A percentile compares a stretch with the other conserved stretches of the same genome.
Conservation (phyloP, 1,140 invertebrate species). For the Chionoecetes opilio region DNA sequence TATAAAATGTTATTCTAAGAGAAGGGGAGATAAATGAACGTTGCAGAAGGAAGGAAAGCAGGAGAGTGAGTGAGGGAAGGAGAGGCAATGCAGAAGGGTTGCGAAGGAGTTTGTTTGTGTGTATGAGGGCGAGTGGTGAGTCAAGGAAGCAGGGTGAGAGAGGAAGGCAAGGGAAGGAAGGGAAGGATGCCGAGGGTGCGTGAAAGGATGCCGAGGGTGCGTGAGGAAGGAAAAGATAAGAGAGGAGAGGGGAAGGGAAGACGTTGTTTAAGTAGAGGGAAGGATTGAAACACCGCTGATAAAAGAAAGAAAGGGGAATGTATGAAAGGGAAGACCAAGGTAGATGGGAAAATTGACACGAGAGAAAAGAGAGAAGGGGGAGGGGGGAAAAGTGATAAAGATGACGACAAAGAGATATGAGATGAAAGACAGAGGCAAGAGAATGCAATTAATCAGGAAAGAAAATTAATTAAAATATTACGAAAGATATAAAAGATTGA, state of each 20-base stretch:
- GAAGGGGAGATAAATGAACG: conserved; percentile 3
- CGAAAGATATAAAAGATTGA: background rate
- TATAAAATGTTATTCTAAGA: background rate
- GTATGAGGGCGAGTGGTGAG: background rate
- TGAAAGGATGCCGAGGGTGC: background rate
- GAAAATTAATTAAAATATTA: background rate
- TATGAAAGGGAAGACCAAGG: background rate
- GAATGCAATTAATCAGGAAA: conserved; percentile 22
- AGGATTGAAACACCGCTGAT: background rate
- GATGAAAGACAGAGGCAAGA: conserved; percentile 9
- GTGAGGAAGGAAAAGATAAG: background rate
- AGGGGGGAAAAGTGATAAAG: conserved; percentile 5
- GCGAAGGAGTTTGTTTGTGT: background rate
- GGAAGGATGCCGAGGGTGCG: background rate
- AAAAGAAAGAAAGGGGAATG: background rate
- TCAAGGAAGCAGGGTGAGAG: conserved; percentile 1
- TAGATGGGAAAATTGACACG: conserved; percentile 20
- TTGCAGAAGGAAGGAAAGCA: conserved; percentile 27
- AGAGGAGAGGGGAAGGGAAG: background rate
- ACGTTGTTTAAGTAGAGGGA: background rate
- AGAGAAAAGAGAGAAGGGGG: background rate
- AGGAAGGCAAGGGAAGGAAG: background rate
- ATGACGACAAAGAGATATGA: background rate
- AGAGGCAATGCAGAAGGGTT: background rate
- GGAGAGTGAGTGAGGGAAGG: background rate